Evolutionary conservation across 2,888 invertebrate species (phyloP), one percentile per base, ranked within the genome.

Genomic region (Mythimna ferrago): DNA sequence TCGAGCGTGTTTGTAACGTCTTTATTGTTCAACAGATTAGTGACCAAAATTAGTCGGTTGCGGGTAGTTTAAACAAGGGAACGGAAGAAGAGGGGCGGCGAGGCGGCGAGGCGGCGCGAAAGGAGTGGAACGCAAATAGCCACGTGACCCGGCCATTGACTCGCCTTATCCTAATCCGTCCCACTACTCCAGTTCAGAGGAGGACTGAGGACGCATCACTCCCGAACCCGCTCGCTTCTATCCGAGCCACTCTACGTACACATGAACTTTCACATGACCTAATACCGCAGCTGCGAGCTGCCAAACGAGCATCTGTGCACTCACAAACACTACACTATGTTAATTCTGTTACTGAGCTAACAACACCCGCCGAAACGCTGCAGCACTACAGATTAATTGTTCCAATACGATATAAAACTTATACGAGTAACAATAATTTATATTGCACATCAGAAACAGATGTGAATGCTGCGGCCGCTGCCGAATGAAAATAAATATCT

Each of bases 101-200:
- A 89, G 48, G 88, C 85, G 88, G 86, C 85, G 88, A 81, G 87
- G 89, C 88, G 89, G 82, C 87, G 89, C 87, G 89, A 90, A 89
- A 90, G 90, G 90, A 91, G 91, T 90, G 86, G 92, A 91, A 94
- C 95, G 91, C 92, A 96, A 96, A 96, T 96, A 96, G 94, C 94
- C 90, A 90, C 91, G 93, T 95, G 96, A 96, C 96, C 96, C 96
- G 96, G 96, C 95, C 96, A 92, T 96, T 96, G 96, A 96, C 96
- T 96, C 94, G 94, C 93, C 94, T 95, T 94, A 94, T 95, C 95
- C 96, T 96, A 95, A 96, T 94, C 95, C 95, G 96, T 93, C 95
- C 96, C 92, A 96, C 96, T 96, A 96, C 94, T 96, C 96, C 93
- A 96, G 90, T 94, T 96, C 92, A 92, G 89, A 88, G 89, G 88